These are phyloP conservation scores for Aleadryas rufinucha DNA, from an alignment of 2,113 vertebrate species.

Conservation along the genomic window DNA sequence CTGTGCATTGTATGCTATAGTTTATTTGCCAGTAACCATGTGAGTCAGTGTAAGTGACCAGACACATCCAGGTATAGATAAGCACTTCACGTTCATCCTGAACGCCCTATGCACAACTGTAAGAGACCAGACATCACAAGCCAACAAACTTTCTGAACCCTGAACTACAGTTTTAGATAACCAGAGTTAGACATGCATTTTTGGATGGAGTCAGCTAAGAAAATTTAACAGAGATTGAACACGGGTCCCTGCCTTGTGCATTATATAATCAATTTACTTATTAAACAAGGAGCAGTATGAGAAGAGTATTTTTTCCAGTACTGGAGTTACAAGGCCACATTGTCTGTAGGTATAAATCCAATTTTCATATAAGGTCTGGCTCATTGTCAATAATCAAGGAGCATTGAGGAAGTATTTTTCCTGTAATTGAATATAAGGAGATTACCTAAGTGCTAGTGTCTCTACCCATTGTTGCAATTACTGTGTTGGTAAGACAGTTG, in stretches of 20 bases:
- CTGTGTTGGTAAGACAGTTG: not conserved
- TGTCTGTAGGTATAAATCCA: not conserved
- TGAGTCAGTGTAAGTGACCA: conserved; percentile 15
- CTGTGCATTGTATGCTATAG: not conserved
- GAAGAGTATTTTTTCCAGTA: not conserved
- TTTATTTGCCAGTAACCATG: conserved; percentile 4
- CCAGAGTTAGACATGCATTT: not conserved
- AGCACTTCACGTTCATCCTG: not conserved
- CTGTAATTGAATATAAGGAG: not conserved
- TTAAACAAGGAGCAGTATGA: not conserved
- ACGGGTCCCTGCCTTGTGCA: not conserved
- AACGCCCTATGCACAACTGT: not conserved
- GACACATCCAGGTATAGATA: not conserved
- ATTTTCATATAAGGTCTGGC: not conserved
- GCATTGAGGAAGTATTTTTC: conserved; percentile 20
- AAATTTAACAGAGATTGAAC: not conserved
- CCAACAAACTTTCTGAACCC: not conserved
- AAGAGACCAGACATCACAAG: not conserved
- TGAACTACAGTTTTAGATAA: not conserved
- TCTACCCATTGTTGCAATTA: not conserved
- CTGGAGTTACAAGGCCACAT: not conserved
- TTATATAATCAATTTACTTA: not conserved
- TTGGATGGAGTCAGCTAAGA: not conserved
- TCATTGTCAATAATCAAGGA: not conserved
- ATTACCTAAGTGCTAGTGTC: not conserved